Evolutionary conservation across 2,113 vertebrate species (phyloP).

Genomic region (Columba livia): DNA sequence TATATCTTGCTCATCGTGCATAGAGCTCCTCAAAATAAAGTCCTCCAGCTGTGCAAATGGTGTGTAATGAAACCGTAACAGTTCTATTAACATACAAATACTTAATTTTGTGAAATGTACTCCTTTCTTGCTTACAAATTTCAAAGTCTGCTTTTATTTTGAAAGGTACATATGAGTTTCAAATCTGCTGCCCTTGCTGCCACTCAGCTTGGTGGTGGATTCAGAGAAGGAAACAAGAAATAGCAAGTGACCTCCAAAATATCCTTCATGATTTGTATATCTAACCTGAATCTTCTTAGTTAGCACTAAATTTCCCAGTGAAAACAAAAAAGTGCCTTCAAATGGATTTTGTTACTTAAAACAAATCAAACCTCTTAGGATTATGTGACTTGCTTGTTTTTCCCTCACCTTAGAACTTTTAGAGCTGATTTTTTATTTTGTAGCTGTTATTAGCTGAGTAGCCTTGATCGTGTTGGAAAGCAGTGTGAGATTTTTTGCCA

Average conservation of each 20-base stretch:
- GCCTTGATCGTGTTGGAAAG: not conserved
- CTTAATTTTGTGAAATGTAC: not conserved
- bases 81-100: not conserved
- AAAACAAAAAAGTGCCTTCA: not conserved
- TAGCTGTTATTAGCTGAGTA: not conserved
- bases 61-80: not conserved
- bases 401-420: not conserved
- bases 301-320: not conserved
- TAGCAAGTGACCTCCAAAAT: not conserved
- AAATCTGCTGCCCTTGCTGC: not conserved
- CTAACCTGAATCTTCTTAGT: not conserved
- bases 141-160: not conserved
- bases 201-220: not conserved
- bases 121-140: not conserved
- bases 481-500: not conserved
- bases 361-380: not conserved
- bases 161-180: not conserved
- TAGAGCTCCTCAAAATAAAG: not conserved
- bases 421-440: not conserved
- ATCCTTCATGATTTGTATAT: not conserved
- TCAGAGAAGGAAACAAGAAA: not conserved
- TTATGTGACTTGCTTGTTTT: not conserved
- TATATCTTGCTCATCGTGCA: not conserved
- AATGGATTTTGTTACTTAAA: not conserved
- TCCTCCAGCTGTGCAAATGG: not conserved